phyloP scores from a whole-genome alignment of 2,797 vertebrate genomes.

The Staurois parvus region DNA sequence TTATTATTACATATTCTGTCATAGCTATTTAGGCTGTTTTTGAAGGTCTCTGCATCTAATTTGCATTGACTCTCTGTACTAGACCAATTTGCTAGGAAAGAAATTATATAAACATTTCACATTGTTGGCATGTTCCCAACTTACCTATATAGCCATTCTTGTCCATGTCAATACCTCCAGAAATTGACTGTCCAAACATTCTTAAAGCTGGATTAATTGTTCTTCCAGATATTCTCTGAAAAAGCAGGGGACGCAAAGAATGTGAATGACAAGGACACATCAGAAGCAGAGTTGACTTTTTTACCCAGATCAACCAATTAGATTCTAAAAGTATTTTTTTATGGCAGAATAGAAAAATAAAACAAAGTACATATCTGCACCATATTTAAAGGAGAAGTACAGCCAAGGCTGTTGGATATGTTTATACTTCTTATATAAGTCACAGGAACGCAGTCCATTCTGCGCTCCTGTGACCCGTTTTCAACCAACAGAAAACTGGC shows the following conservation, averaged over 20 bases:
- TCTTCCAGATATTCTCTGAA: slow-evolving; percentile 88
- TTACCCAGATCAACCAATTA: too few species aligned
- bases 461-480: too few species aligned
- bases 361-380: too few species aligned
- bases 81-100: not conserved
- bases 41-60: not conserved
- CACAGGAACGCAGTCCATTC: too few species aligned
- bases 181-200: slow-evolving; percentile 99
- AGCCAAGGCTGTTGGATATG: too few species aligned
- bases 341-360: too few species aligned
- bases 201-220: slow-evolving; percentile 83
- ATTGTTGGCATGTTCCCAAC: not conserved
- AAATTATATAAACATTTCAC: not conserved
- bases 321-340: too few species aligned
- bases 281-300: too few species aligned
- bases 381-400: too few species aligned
- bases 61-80: not conserved
- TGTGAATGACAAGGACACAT: slow-evolving; percentile 12
- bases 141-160: slow-evolving; percentile 94
- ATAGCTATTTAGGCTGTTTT: not conserved
- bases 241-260: slow-evolving; percentile 4
- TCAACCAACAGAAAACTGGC: too few species aligned
- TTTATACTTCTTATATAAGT: too few species aligned
- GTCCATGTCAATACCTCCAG: slow-evolving; percentile 96
- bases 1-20: not conserved